These are phyloP conservation scores for Neolamprologus toae DNA, from an alignment of 2,113 vertebrate genomes.

Conservation along the genomic window DNA sequence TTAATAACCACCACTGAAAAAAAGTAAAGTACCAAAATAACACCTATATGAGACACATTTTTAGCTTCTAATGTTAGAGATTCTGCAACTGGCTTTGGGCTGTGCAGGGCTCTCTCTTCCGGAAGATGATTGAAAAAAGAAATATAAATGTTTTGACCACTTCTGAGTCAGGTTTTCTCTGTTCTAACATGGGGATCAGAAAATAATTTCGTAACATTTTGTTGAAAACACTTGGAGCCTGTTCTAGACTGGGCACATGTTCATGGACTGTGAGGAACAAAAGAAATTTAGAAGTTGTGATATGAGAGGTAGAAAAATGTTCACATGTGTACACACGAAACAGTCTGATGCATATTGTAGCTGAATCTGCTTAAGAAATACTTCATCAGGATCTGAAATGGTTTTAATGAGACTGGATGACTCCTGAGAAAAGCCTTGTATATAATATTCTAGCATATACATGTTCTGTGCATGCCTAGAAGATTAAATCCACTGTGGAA, in stretches of 20 bases:
- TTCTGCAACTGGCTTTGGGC: not conserved
- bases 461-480: not conserved
- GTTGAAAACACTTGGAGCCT: not conserved
- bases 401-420: not conserved
- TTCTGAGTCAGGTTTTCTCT: not conserved
- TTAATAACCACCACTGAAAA: no score
- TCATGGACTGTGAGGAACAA: not conserved
- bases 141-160: not conserved
- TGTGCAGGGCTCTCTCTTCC: not conserved
- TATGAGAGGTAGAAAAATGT: not conserved
- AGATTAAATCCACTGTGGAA: not conserved
- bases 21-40: not conserved
- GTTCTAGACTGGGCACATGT: not conserved
- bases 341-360: not conserved
- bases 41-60: not conserved
- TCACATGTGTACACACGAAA: accelerated
- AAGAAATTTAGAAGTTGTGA: not conserved
- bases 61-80: not conserved
- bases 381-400: not conserved
- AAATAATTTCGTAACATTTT: not conserved
- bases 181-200: not conserved
- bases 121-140: not conserved
- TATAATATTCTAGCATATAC: not conserved
- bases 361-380: not conserved
- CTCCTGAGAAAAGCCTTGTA: not conserved